Evolutionary conservation across 2,797 vertebrate genomes (phyloP).

Genomic region (Sebastes hubbsi): DNA sequence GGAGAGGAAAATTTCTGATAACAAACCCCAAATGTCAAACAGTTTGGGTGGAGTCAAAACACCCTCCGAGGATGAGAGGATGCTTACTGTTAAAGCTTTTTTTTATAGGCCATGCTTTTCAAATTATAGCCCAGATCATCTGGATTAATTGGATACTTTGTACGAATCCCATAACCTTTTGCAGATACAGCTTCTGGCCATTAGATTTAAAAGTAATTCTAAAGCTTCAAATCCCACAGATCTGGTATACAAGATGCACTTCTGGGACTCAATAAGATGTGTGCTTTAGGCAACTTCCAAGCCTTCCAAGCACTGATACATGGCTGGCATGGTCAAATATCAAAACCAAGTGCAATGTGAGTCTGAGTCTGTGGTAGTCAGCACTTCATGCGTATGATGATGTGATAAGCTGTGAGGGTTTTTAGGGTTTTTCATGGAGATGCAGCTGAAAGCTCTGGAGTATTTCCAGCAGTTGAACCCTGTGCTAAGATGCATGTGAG

Average conservation of each 20-base stretch:
- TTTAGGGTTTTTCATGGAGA: neutral
- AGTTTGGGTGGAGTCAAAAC: conserved; percentile 32
- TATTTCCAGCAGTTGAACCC: neutral
- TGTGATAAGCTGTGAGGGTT: neutral
- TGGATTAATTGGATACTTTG: conserved; percentile 29
- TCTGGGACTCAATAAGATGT: conserved; percentile 37
- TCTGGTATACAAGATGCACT: conserved; percentile 40
- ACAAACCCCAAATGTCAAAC: conserved; percentile 60
- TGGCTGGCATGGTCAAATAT: neutral
- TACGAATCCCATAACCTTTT: conserved; percentile 15
- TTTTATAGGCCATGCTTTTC: conserved; percentile 36
- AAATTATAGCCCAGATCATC: conserved; percentile 31
- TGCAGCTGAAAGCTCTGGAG: neutral
- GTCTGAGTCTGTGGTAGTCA: neutral
- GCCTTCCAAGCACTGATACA: neutral
- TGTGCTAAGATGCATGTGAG: no score
- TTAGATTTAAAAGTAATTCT: conserved; percentile 64
- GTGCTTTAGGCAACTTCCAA: conserved; percentile 1
- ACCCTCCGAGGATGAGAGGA: conserved; percentile 13
- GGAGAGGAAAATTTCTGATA: conserved; percentile 37
- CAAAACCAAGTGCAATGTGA: neutral
- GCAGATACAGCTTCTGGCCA: conserved; percentile 48
- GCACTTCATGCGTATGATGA: neutral
- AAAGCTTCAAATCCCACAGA: conserved; percentile 47
- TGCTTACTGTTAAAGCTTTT: conserved; percentile 16